Base-by-base conservation (phyloP, 1,140 invertebrate species). In the Helicoverpa armigera region DNA sequence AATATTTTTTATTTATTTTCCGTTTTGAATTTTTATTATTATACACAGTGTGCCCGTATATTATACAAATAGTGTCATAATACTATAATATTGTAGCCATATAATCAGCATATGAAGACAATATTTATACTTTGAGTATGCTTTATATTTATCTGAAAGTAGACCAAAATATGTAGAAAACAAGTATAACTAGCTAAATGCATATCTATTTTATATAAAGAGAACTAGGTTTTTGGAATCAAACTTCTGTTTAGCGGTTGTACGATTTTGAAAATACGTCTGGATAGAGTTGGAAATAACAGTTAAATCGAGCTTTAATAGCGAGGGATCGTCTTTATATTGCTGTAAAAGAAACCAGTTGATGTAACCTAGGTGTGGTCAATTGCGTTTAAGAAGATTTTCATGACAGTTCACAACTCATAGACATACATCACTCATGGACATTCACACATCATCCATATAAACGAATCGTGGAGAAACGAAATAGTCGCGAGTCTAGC, bases 41-140 rank as follows among this genome's bases (percentile, higher is more conserved):
- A 80, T 85, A 90, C 91, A 94, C 92, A 93, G 89, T 91, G 91
- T 94, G 93, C 92, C 89, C 89, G 88, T 92, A 90, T 92, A 90
- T 82, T 88, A 77, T 77, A 67, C 61, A 77, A 87, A 90, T 93
- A 94, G 91, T 87, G 88, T 88, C 83, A 83, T 89, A 87, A 90
- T 92, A 89, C 83, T 61, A 87, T 90, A 91, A 89, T 88, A 90
- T 82, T 88, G 89, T 94, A 94, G 92, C 81, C 87, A 89, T 90
- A 91, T 90, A 91, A 90, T 88, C 83, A 89, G 88, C 88, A 92
- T 88, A 94, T 89, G 77, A 89, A 88, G 85, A 84, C 80, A 86
- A 84, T 85, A 89, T 91, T 90, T 89, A 43, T 43, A 88, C 84
- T 92, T 91, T 93, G 87, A 90, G 89, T 93, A 93, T 91, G 93